phyloP scores from a whole-genome alignment of 2,797 vertebrate genomes.

The Falco novaeseelandiae region DNA sequence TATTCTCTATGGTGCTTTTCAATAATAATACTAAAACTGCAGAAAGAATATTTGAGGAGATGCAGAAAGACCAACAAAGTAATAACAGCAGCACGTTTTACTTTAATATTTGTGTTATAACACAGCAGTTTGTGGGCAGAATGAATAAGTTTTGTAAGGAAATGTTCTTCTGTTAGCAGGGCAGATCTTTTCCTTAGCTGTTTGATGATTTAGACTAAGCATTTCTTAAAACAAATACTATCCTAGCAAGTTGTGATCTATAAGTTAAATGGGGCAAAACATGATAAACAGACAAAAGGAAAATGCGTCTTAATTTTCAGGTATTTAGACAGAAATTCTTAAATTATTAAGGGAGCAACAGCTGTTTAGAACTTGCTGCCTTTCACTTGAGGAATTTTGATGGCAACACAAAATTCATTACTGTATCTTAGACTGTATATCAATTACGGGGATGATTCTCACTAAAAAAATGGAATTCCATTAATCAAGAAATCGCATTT shows the following conservation, averaged over 20 bases:
- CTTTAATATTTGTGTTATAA: not conserved
- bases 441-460: not conserved
- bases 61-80: not conserved
- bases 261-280: not conserved
- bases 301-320: not conserved
- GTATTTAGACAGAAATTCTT: not conserved
- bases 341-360: not conserved
- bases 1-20: fast-evolving
- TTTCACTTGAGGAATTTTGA: not conserved
- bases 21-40: not conserved
- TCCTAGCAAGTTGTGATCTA: not conserved
- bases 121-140: too few relatives aligned
- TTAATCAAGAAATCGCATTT: not conserved
- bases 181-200: not conserved
- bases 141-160: not conserved
- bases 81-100: not conserved
- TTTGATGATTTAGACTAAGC: not conserved
- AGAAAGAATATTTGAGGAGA: not conserved
- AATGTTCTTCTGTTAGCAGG: not conserved
- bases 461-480: not conserved
- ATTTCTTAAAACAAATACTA: not conserved
- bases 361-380: not conserved
- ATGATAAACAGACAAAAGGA: not conserved
- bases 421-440: not conserved
- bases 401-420: not conserved